Evolutionary conservation across 1,140 invertebrate genomes (phyloP).

Genomic region (Aleiodes sp.): DNA sequence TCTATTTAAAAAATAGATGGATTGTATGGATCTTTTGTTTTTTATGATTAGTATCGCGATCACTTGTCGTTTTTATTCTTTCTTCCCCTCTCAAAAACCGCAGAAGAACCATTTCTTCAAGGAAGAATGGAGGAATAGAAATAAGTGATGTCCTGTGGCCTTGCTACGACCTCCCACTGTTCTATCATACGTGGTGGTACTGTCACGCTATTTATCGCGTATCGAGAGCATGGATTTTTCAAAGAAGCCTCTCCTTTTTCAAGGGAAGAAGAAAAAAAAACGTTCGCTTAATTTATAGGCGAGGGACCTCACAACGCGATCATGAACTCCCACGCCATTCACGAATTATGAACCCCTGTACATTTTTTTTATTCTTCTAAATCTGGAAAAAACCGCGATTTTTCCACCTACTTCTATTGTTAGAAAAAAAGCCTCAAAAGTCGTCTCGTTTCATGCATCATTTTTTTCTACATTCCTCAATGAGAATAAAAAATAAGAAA

Average conservation of each 20-base stretch:
- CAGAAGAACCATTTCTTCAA: slow-evolving; percentile 33
- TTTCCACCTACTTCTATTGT: slow-evolving; percentile 8
- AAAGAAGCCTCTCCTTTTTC: background rate
- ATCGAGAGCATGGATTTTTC: slow-evolving; percentile 37
- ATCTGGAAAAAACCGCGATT: slow-evolving; percentile 22
- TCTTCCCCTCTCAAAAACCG: slow-evolving; percentile 15
- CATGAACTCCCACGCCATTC: slow-evolving; percentile 52
- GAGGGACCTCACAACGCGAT: slow-evolving; percentile 51
- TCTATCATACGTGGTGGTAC: slow-evolving; percentile 39
- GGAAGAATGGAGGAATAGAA: slow-evolving; percentile 13
- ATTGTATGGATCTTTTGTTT: too few relatives aligned
- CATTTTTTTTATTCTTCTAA: slow-evolving; percentile 22
- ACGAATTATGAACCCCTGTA: slow-evolving; percentile 34
- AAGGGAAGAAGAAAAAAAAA: background rate
- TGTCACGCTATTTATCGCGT: slow-evolving; percentile 47
- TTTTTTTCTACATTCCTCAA: background rate
- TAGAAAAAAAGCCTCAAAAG: background rate
- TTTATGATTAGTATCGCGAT: too few relatives aligned
- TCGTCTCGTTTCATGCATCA: slow-evolving; percentile 8
- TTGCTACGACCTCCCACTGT: slow-evolving; percentile 46
- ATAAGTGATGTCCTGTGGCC: background rate
- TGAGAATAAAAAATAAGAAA: background rate
- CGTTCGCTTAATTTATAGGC: slow-evolving; percentile 56
- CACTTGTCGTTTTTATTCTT: slow-evolving; percentile 50
- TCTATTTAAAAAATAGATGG: slow-evolving; percentile 20